Base-by-base conservation (phyloP, 2,888 invertebrate species). In the Vesta saturnalis region DNA sequence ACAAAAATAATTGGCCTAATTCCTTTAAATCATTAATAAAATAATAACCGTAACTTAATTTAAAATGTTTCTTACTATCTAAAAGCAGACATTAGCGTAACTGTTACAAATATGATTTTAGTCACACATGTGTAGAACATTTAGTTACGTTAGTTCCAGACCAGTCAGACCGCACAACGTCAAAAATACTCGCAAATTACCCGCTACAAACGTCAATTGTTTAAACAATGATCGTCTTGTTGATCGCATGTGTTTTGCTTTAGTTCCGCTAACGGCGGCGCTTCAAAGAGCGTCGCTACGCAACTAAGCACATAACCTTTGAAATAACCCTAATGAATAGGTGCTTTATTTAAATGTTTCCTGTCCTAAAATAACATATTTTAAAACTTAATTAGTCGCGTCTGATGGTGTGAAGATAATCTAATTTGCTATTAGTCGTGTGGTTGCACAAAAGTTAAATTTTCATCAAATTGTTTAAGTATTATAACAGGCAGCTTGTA, bases 301-400 rank as follows among this genome's bases (percentile, higher is more conserved):
- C 72, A 69, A 39, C 69, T 66, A 67, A 65, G 68, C 71, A 73
- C 75, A 76, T 78, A 79, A 78, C 76, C 77, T 67, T 64, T 66
- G 69, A 73, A 79, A 78, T 78, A 77, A 79, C 77, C 76, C 73
- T 79, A 80, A 81, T 81, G 81, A 81, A 81, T 80, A 78, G 80
- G 79, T 78, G 79, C 78, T 78, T 80, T 80, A 81, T 80, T 81
- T 82, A 79, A 82, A 81, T 76, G 82, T 77, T 82, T 82, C 82
- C 82, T 80, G 82, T 80, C 79, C 76, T 71, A 77, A 80, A 80
- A 79, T 79, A 78, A 77, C 78, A 79, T 81, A 80, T 79, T 81
- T 80, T 77, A 79, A 77, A 74, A 73, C 75, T 76, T 81, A 79
- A 81, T 82, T 82, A 81, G 78, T 74, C 71, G 62, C 74, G 73